Base-by-base conservation (phyloP, 2,113 vertebrate species). In the Rhea americana region DNA sequence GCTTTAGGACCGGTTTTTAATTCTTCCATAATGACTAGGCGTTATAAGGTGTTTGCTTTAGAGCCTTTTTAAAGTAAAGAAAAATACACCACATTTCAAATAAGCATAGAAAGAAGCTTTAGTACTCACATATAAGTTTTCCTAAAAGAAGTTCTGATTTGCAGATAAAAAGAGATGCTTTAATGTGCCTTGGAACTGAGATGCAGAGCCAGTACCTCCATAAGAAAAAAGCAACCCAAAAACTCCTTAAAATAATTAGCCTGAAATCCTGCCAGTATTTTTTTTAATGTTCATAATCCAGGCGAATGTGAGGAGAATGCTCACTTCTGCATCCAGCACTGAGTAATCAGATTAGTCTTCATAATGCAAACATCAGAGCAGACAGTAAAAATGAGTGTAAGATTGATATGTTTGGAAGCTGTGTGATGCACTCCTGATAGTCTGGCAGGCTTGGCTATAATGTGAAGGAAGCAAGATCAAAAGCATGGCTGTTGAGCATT, bases 321-420 rank as follows among this genome's bases (percentile, higher is more conserved):
- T 90, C 35, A 18, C 67, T 85, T 73, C 66, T 94, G 77, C 48
- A 91, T 45, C 56, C 43, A 84, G 30, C 30, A 37, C 37, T 90
- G 50, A 82, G 84, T 87, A 94, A 91, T 72, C 67, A 91, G n/a
- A 86, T 91, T 86, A 62, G 59, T 83, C 86, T 90, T 91, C 91
- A 78, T 58, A 70, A 82, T 18, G 53, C 53, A 90, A 90, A 90
- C 72, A 93, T 30, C 85, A 80, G 86, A 75, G 74, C 58, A 85
- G 86, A 76, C 50, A 86, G 71, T 8, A 66, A 37, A 94, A 94
- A 74, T 41, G 79, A 83, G 45, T 45, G 32, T 26, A 56, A 43
- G 83, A 90, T 20, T 71, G 87, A 61, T 92, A 48, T 37, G 75
- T 73, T 79, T 87, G 87, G 80, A 68, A 78, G 89, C 35, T 73